phyloP scores from a whole-genome alignment of 2,888 invertebrate genomes.

The Drosophila villosipedis region DNA sequence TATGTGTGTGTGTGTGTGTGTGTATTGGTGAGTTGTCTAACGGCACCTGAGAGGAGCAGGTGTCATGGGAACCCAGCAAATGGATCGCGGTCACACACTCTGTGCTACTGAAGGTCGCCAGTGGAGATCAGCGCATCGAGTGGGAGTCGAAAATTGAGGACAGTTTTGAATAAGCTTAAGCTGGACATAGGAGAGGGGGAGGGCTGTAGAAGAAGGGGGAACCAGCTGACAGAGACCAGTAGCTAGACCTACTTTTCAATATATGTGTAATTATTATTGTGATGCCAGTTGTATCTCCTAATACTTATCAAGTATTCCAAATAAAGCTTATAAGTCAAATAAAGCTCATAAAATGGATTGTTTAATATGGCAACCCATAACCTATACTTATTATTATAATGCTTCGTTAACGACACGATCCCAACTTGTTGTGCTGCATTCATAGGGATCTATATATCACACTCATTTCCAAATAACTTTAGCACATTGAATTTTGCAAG shows the following conservation, averaged over 20 bases:
- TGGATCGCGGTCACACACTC: constrained; percentile 65
- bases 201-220: background rate
- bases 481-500: background rate
- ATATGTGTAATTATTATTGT: background rate
- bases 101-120: constrained; percentile 64
- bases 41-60: constrained; percentile 63
- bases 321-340: background rate
- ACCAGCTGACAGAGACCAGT: background rate
- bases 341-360: too few relatives aligned
- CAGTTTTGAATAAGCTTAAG: background rate
- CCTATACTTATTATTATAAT: background rate
- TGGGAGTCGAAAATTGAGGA: constrained; percentile 36
- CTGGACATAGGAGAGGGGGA: background rate
- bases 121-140: constrained; percentile 44
- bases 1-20: background rate
- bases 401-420: background rate
- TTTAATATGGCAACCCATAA: too few relatives aligned
- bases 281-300: background rate
- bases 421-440: background rate
- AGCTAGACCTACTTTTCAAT: background rate
- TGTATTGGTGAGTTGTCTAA: constrained; percentile 36
- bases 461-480: background rate
- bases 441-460: background rate
- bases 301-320: background rate
- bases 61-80: constrained; percentile 73